Percentiles rank a stretch among this genome's conserved stretches.
These are phyloP conservation scores for Fabriciana adippe DNA, from an alignment of 2,888 invertebrate genomes.

Conservation along the genomic window DNA sequence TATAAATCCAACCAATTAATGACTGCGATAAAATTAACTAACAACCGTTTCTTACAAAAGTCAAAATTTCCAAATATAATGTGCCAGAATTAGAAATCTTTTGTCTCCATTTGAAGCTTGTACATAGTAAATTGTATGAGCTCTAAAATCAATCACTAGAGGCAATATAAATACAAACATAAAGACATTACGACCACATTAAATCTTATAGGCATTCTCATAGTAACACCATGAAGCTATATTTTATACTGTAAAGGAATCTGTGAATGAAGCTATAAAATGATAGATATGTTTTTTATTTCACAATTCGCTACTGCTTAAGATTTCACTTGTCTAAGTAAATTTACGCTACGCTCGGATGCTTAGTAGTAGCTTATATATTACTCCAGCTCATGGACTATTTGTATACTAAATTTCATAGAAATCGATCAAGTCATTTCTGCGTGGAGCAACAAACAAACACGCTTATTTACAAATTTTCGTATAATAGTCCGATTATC, in stretches of 20 bases:
- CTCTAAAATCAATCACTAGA: conserved; percentile 58
- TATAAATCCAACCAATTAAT: conserved; percentile 22
- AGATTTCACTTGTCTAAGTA: too few relatives aligned
- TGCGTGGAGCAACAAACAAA: too few relatives aligned
- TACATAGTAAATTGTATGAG: conserved; percentile 49
- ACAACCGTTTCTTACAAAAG: conserved; percentile 6
- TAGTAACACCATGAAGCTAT: conserved; percentile 13
- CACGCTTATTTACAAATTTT: too few relatives aligned
- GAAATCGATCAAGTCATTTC: too few relatives aligned
- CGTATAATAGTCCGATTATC: too few relatives aligned
- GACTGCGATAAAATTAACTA: conserved; percentile 16
- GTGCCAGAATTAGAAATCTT: conserved; percentile 41
- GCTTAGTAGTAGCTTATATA: too few relatives aligned
- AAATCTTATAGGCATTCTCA: conserved; percentile 36
- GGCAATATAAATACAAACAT: conserved; percentile 45
- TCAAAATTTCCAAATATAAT: conserved; percentile 24
- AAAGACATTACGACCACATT: conserved; percentile 42
- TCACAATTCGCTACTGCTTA: too few relatives aligned
- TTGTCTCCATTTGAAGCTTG: conserved; percentile 44
- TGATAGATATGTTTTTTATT: too few relatives aligned
- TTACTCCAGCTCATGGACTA: too few relatives aligned
- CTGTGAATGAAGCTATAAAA: not conserved
- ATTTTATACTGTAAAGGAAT: not conserved
- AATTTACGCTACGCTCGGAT: too few relatives aligned
- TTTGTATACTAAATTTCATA: too few relatives aligned